These are phyloP conservation scores for Papilio polytes DNA, from an alignment of 1,140 invertebrate species.

Conservation along the genomic window DNA sequence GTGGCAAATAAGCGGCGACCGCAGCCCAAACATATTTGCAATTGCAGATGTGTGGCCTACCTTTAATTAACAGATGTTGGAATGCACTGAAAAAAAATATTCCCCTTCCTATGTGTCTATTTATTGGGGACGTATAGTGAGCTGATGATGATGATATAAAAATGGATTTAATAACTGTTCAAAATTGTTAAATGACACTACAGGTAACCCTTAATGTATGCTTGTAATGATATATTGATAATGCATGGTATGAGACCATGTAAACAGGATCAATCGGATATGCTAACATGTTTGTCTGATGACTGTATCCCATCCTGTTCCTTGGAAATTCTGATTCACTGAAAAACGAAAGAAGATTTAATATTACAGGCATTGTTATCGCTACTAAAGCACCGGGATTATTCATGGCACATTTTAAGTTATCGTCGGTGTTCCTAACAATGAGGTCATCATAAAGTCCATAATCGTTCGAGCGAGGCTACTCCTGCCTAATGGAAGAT, in stretches of 20 bases:
- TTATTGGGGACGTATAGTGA: too few species aligned
- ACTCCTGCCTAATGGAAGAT: slow-evolving; percentile 36
- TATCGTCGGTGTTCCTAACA: slow-evolving; percentile 45
- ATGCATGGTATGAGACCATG: background rate
- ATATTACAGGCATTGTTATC: slow-evolving; percentile 46
- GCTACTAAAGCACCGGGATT: slow-evolving; percentile 44
- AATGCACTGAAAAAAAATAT: too few species aligned
- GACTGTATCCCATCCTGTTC: slow-evolving; percentile 47
- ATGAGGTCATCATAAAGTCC: slow-evolving; percentile 62
- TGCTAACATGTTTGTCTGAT: background rate
- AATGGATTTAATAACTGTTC: too few species aligned
- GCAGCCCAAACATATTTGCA: too few species aligned
- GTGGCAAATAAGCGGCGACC: too few species aligned
- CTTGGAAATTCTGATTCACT: slow-evolving; percentile 58
- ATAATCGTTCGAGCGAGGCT: slow-evolving; percentile 30
- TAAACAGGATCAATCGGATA: slow-evolving; percentile 5
- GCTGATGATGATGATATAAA: too few species aligned
- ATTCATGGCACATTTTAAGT: slow-evolving; percentile 50
- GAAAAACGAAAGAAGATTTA: slow-evolving; percentile 52
- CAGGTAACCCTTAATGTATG: too few species aligned
- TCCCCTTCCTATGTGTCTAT: too few species aligned
- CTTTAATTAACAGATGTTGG: too few species aligned
- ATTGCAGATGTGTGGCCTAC: too few species aligned
- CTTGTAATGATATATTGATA: too few species aligned
- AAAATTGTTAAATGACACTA: too few species aligned